Conservation (phyloP, 64 coral and sea anemone species). For the Pocillopora verrucosa region DNA sequence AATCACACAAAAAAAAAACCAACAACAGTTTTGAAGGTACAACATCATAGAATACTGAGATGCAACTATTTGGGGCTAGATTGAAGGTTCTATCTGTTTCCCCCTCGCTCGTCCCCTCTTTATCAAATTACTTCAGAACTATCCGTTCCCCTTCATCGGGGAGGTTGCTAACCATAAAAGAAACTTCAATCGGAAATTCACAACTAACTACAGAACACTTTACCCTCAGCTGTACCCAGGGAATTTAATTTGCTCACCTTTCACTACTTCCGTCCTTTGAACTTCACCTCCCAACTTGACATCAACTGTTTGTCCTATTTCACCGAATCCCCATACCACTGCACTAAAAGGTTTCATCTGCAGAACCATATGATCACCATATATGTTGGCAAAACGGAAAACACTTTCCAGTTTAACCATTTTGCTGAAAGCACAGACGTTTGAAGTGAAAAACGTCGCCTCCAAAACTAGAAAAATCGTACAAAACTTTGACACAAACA, state of each 20-base stretch:
- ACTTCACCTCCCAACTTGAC: conserved; percentile 36
- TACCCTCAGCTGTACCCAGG: neutral
- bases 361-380: conserved; percentile 95
- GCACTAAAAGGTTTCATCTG: conserved; percentile 77
- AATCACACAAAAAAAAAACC: too few species aligned
- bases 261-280: conserved; percentile 24
- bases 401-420: neutral
- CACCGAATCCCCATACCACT: conserved; percentile 86
- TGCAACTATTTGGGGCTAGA: too few species aligned
- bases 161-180: neutral
- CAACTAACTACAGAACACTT: neutral
- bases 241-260: conserved; percentile 19
- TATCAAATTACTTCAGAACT: neutral
- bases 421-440: neutral
- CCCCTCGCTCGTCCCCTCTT: too few species aligned
- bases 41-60: too few species aligned
- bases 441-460: neutral
- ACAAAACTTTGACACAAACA: conserved; percentile 5
- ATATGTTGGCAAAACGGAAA: conserved; percentile 91
- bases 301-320: conserved; percentile 71
- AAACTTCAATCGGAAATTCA: neutral
- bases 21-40: too few species aligned
- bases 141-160: neutral
- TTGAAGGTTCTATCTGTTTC: too few species aligned
- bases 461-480: neutral